Percentiles rank a stretch among this genome's conserved stretches.
Evolutionary conservation across 2,113 vertebrate genomes (phyloP).

Genomic region (Podarcis raffonei): DNA sequence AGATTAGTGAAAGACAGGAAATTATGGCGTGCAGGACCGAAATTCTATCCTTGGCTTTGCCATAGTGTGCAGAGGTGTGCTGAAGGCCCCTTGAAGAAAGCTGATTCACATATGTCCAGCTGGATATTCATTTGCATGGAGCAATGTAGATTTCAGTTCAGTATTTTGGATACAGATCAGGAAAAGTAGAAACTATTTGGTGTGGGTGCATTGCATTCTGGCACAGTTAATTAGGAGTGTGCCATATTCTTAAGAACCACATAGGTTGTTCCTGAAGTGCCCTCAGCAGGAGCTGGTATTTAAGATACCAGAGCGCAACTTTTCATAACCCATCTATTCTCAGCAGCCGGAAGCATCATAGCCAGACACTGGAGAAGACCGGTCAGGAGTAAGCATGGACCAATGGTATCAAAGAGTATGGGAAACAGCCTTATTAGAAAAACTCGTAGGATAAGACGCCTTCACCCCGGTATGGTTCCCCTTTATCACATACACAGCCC

Average conservation of each 20-base stretch:
- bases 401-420: too few species aligned
- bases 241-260: neutral
- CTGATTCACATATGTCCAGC: constrained; percentile 40
- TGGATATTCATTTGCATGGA: neutral
- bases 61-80: neutral
- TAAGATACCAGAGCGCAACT: too few species aligned
- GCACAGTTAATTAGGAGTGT: neutral
- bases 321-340: too few species aligned
- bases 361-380: too few species aligned
- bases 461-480: too few species aligned
- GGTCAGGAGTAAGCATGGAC: too few species aligned
- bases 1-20: constrained; percentile 62
- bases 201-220: neutral
- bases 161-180: neutral
- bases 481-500: too few species aligned
- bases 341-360: too few species aligned
- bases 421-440: too few species aligned
- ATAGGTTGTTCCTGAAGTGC: too few species aligned
- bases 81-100: constrained; percentile 30
- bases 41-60: constrained; percentile 63
- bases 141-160: neutral
- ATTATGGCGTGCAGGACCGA: constrained; percentile 55
- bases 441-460: too few species aligned
- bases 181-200: neutral
- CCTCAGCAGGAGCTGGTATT: too few species aligned